These are phyloP conservation scores for Gastracanthus pulcherrimus DNA, from an alignment of 2,888 invertebrate genomes.

Conservation along the genomic window DNA sequence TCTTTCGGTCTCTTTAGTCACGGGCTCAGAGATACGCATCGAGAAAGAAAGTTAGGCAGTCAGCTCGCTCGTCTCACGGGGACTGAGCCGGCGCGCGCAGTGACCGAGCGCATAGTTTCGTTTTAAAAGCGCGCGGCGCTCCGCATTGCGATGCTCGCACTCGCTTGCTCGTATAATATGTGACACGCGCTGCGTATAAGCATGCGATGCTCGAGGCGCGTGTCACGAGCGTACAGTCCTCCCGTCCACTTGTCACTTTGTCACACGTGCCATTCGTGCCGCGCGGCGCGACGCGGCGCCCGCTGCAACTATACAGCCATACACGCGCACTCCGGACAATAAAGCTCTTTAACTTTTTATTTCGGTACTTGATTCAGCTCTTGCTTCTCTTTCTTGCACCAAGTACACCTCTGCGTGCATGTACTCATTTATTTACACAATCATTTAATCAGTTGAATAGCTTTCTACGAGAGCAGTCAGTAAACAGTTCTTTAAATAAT, in stretches of 20 bases:
- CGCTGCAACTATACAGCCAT: neutral
- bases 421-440: neutral
- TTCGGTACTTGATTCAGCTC: neutral
- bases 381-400: neutral
- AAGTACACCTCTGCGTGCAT: neutral
- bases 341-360: constrained; percentile 8
- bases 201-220: no score
- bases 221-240: neutral
- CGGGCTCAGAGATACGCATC: neutral
- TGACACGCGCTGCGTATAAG: neutral
- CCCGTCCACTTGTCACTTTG: constrained; percentile 41
- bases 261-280: constrained; percentile 39
- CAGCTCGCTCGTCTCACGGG: neutral
- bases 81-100: neutral
- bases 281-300: neutral
- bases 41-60: neutral
- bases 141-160: neutral
- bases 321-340: neutral
- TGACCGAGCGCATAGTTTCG: constrained; percentile 29
- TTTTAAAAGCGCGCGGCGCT: neutral
- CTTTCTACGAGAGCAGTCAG: neutral
- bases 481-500: neutral
- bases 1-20: neutral
- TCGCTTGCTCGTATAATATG: neutral
- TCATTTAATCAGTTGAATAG: neutral